These are phyloP conservation scores for Adela reaumurella DNA, from an alignment of 2,888 invertebrate species.

Conservation along the genomic window DNA sequence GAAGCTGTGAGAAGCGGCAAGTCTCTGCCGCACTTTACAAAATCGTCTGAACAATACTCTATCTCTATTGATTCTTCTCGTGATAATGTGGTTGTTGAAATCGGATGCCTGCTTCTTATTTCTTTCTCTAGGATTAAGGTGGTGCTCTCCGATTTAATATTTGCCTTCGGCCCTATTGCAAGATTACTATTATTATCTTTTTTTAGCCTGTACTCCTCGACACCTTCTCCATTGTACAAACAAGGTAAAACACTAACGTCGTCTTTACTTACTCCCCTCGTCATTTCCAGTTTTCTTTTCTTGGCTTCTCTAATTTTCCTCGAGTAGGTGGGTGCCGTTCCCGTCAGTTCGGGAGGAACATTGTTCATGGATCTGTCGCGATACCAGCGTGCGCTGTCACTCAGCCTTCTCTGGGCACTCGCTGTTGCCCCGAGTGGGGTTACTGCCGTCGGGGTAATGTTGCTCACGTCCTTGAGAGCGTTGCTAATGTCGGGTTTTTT, in stretches of 20 bases:
- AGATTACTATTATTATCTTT: too few relatives aligned
- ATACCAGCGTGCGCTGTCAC: constrained; percentile 24
- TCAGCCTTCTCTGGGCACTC: neutral
- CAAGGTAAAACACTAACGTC: too few relatives aligned
- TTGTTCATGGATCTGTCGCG: constrained; percentile 29
- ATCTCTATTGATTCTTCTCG: constrained; percentile 54
- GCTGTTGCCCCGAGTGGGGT: constrained; percentile 26
- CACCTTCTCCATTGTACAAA: too few relatives aligned
- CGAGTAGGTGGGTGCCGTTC: constrained; percentile 42
- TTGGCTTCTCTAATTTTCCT: constrained; percentile 46
- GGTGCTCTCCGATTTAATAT: neutral
- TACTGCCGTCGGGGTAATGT: constrained; percentile 52
- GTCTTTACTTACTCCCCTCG: too few relatives aligned
- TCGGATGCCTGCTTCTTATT: constrained; percentile 10
- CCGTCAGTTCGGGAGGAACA: constrained; percentile 33
- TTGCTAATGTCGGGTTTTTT: constrained; percentile 40
- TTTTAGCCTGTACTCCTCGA: too few relatives aligned
- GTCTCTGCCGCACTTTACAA: constrained; percentile 40
- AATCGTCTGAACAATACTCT: constrained; percentile 51
- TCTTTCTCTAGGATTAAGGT: constrained; percentile 15
- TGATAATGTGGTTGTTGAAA: constrained; percentile 40
- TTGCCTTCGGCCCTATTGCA: too few relatives aligned
- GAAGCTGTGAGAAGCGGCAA: too few relatives aligned
- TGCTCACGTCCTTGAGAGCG: constrained; percentile 58
- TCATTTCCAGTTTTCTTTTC: constrained; percentile 47